phyloP scores from a whole-genome alignment of 2,888 invertebrate species.

The Drosophila prolongata region DNA sequence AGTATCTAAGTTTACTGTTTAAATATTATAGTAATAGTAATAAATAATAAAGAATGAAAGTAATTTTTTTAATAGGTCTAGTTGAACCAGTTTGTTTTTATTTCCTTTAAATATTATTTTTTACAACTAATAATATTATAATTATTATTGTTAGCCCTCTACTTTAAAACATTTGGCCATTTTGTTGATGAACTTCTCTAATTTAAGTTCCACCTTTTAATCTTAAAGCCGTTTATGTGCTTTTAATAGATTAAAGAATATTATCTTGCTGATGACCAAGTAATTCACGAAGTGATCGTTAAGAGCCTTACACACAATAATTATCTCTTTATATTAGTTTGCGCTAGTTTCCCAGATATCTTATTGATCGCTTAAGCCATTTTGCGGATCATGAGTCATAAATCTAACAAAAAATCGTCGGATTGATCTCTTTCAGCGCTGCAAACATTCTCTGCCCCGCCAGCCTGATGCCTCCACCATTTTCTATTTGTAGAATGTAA shows the following conservation, averaged over 20 bases:
- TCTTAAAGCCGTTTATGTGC: not conserved
- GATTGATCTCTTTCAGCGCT: conserved; percentile 29
- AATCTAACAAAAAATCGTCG: conserved; percentile 17
- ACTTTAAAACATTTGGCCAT: too few species aligned
- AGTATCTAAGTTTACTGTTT: too few species aligned
- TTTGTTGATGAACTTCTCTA: not conserved
- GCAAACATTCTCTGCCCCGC: conserved; percentile 10
- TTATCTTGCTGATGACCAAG: conserved; percentile 4
- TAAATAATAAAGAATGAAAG: too few species aligned
- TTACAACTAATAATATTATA: too few species aligned
- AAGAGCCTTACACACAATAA: conserved; percentile 13
- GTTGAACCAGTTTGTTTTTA: too few species aligned
- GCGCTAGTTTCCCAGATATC: conserved; percentile 15
- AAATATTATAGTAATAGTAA: too few species aligned
- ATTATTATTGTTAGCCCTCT: too few species aligned
- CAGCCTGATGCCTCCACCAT: conserved; percentile 2
- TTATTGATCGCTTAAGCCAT: conserved; percentile 1
- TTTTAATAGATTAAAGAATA: conserved; percentile 1
- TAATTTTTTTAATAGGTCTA: too few species aligned
- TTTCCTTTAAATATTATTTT: too few species aligned
- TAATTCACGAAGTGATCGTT: conserved; percentile 16
- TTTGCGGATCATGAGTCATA: conserved; percentile 28
- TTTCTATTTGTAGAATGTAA: conserved; percentile 63
- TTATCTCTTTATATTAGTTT: conserved; percentile 17
- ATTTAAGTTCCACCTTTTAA: not conserved